Conservation (phyloP, 2,797 vertebrate species). For the Propithecus deckenii region DNA sequence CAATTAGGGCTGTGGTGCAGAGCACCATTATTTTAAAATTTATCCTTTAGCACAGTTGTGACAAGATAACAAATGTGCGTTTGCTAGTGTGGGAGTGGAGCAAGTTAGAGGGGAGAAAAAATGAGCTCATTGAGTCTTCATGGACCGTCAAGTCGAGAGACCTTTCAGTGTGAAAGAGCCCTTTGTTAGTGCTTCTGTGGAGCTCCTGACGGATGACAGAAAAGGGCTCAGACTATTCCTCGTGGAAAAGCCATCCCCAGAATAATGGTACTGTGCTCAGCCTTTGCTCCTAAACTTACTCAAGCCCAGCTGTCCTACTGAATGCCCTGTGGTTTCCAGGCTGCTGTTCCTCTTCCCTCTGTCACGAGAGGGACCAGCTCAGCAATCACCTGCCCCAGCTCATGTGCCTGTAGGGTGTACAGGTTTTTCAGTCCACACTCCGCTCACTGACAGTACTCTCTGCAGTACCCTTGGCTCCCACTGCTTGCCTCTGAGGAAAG, state of each 20-base stretch:
- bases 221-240: slow-evolving; percentile 41
- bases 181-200: slow-evolving; percentile 32
- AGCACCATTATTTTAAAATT: slow-evolving; percentile 73
- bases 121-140: slow-evolving; percentile 68
- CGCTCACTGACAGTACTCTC: background rate
- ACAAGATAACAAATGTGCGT: slow-evolving; percentile 73
- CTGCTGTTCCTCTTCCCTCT: background rate
- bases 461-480: background rate
- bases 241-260: background rate
- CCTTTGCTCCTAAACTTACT: background rate
- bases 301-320: background rate
- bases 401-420: background rate
- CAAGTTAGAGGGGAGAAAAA: slow-evolving; percentile 50
- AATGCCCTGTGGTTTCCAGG: background rate
- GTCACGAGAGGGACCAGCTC: background rate
- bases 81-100: slow-evolving; percentile 46
- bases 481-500: background rate
- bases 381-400: background rate
- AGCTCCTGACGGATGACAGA: slow-evolving; percentile 27
- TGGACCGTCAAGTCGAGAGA: slow-evolving; percentile 68
- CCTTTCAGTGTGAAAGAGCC: slow-evolving; percentile 40
- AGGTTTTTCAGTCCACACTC: background rate
- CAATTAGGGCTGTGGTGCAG: slow-evolving; percentile 67
- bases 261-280: background rate
- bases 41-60: slow-evolving; percentile 68